Conservation (phyloP, 2,888 invertebrate genomes). For the Liodrosophila aerea region DNA sequence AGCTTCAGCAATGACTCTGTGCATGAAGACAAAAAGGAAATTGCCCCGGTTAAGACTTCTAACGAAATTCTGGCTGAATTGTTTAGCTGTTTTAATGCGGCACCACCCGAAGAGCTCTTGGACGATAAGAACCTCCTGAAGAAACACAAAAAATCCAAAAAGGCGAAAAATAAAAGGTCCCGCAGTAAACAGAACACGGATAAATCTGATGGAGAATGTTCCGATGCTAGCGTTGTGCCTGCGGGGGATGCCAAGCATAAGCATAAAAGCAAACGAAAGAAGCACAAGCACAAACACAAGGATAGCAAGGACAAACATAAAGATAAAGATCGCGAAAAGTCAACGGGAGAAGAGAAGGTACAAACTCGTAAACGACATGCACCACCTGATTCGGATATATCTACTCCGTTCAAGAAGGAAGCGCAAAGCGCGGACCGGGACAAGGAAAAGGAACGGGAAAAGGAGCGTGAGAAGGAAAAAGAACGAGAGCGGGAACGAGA, state of each 20-base stretch:
- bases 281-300: slow-evolving; percentile 68
- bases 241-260: slow-evolving; percentile 59
- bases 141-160: slow-evolving; percentile 81
- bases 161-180: slow-evolving; percentile 79
- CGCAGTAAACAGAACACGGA: slow-evolving; percentile 30
- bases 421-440: slow-evolving; percentile 5
- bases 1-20: slow-evolving; percentile 32
- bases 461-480: slow-evolving; percentile 17
- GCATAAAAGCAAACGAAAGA: slow-evolving; percentile 70
- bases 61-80: slow-evolving; percentile 91
- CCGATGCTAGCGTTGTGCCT: slow-evolving; percentile 33
- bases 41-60: slow-evolving; percentile 81
- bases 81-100: slow-evolving; percentile 87
- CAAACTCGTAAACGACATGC: slow-evolving; percentile 31
- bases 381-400: background rate
- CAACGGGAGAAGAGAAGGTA: slow-evolving; percentile 26
- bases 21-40: slow-evolving; percentile 76
- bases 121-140: slow-evolving; percentile 82
- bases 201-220: slow-evolving; percentile 63
- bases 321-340: slow-evolving; percentile 63
- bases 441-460: slow-evolving; percentile 13
- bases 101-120: slow-evolving; percentile 85
- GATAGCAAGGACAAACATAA: slow-evolving; percentile 55
- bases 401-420: slow-evolving; percentile 18
- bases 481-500: slow-evolving; percentile 17